Evolutionary conservation across 2,888 invertebrate species (phyloP).

Genomic region (Orgyia antiqua): DNA sequence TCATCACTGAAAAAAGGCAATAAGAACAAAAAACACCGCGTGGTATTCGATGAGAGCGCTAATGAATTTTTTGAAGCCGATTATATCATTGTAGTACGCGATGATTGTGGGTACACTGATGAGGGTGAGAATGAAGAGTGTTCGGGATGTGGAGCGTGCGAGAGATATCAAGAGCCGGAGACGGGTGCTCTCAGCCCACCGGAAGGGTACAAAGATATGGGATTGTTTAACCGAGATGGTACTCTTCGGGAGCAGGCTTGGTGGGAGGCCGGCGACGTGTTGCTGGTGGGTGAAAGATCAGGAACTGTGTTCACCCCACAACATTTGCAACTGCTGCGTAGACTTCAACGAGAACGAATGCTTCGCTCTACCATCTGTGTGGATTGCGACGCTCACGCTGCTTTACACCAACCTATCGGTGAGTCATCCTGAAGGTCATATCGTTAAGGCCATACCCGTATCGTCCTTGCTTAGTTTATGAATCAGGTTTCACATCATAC

Average conservation of each 20-base stretch:
- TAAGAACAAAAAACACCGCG: constrained; percentile 85
- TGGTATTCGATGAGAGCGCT: constrained; percentile 91
- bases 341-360: constrained; percentile 80
- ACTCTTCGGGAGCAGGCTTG: constrained; percentile 77
- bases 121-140: constrained; percentile 88
- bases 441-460: constrained; percentile 43
- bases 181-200: constrained; percentile 93
- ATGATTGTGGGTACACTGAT: constrained; percentile 89
- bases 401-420: constrained; percentile 68
- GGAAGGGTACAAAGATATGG: constrained; percentile 93
- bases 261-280: constrained; percentile 78
- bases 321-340: constrained; percentile 81
- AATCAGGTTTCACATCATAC: constrained; percentile 30
- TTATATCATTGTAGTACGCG: constrained; percentile 93
- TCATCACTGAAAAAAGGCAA: constrained; percentile 87
- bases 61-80: constrained; percentile 96
- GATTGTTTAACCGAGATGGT: constrained; percentile 78
- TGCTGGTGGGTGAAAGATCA: constrained; percentile 74
- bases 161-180: constrained; percentile 84
- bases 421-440: constrained; percentile 53
- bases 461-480: constrained; percentile 27
- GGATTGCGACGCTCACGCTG: constrained; percentile 70
- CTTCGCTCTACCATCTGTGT: constrained; percentile 75
- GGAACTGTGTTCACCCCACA: constrained; percentile 82
- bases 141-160: constrained; percentile 74